phyloP scores from a whole-genome alignment of 2,113 vertebrate species.

The Toxotes jaculatrix region DNA sequence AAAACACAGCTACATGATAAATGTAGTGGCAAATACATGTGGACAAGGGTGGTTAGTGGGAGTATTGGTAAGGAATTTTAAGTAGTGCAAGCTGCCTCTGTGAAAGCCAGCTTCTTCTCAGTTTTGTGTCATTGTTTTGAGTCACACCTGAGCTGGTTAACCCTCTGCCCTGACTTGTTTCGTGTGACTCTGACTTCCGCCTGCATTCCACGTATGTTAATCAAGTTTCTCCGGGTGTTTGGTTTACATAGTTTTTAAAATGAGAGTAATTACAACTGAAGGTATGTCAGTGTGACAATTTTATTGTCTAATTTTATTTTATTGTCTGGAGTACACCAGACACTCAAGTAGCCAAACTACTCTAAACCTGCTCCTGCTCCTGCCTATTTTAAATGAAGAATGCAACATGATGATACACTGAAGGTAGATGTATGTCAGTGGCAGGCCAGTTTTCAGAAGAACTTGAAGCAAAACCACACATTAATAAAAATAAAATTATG shows the following conservation, averaged over 20 bases:
- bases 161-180: slow-evolving; percentile 47
- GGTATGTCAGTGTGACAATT: neutral
- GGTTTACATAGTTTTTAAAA: neutral
- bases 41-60: neutral
- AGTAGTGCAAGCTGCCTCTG: slow-evolving; percentile 14
- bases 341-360: neutral
- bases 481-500: neutral
- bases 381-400: slow-evolving; percentile 13
- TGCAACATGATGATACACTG: neutral
- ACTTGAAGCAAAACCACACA: neutral
- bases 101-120: neutral
- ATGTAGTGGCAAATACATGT: neutral
- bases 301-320: too few species aligned
- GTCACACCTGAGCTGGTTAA: slow-evolving; percentile 34
- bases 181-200: neutral
- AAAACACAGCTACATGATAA: slow-evolving; percentile 5
- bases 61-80: slow-evolving; percentile 35
- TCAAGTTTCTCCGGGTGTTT: slow-evolving; percentile 3
- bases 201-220: slow-evolving; percentile 26
- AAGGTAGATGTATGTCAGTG: neutral
- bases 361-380: neutral
- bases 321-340: too few species aligned
- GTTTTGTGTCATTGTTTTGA: slow-evolving; percentile 23
- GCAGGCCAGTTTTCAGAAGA: neutral
- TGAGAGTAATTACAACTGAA: neutral